phyloP scores from a whole-genome alignment of 2,113 vertebrate species.

The Myrmecobius fasciatus region DNA sequence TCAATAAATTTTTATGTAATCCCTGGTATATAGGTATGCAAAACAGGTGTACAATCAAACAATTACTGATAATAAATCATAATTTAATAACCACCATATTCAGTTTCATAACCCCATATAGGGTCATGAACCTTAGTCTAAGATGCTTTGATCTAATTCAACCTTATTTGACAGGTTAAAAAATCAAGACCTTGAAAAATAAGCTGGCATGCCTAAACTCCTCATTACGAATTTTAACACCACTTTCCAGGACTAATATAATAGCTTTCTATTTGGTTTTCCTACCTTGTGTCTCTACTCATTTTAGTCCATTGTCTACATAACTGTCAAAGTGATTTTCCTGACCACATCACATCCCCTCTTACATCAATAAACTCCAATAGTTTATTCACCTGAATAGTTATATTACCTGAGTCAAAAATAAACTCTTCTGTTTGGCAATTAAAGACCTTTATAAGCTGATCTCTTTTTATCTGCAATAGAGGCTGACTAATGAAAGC shows the following conservation, averaged over 20 bases:
- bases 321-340: neutral
- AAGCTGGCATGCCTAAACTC: neutral
- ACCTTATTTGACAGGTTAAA: neutral
- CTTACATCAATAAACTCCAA: neutral
- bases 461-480: neutral
- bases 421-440: neutral
- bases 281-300: neutral
- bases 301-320: neutral
- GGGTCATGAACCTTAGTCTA: too few species aligned
- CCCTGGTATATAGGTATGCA: too few species aligned
- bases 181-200: neutral
- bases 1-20: too few species aligned
- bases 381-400: too few species aligned
- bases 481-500: neutral
- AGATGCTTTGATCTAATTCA: neutral
- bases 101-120: too few species aligned
- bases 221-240: neutral
- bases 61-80: too few species aligned
- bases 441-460: neutral
- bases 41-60: too few species aligned
- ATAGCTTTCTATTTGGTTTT: neutral
- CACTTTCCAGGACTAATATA: neutral
- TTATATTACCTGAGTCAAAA: neutral
- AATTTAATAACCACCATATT: too few species aligned
- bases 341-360: neutral